Evolutionary conservation across 30 jellyfish, hydroid and myxozoan species (phyloP), one percentile per base, ranked within the genome.

Genomic region (Hydractinia echinata): DNA sequence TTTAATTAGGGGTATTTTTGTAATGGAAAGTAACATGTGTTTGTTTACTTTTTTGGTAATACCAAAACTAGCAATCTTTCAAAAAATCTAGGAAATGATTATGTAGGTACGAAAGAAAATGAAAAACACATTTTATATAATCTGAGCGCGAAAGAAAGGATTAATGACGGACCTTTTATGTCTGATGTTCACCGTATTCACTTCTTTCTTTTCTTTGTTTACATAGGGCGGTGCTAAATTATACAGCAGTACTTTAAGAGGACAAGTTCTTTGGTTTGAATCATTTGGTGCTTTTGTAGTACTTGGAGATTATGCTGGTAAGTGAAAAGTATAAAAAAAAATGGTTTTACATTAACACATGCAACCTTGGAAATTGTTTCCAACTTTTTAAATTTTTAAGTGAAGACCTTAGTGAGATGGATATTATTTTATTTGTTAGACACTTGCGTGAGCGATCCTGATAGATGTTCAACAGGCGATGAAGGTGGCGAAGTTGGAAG

Each of bases 361-460:
- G 69, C 15, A 20, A 14, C n/a, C 15, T 10, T 11, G 13, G 50
- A 14, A 68, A 14, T 15, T 68, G 50, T 20, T 48, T 16, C 15
- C 79, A 68, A 1, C 18, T 16, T 2, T 14, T 16, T 58, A 16
- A 11, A 9, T 73, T 15, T 30, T 30, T 30, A 30, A 30, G 44
- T 30, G 1, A 30, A 30, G 44, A 30, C 44, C 44, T 30, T 30
- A 20, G 51, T 39, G 19, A 76, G 54, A 76, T 7, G 76, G 4
- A 76, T 54, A 6, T 39, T 20, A 3, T 16, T 20, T 80, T 64
- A 0, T 50, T 60, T 30, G 44, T 5, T 69, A 91, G 97, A 96
- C 71, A 90, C 89, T 81, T 87, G 96, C 76, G 87, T 90, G 21
- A 91, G 98, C 64, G 96, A 86, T 76, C 85, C 87, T 8, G 77